A percentile compares a stretch with the other conserved stretches of the same genome.
These are phyloP conservation scores for Hesperophylax magnus DNA, from an alignment of 1,140 invertebrate genomes.

Conservation along the genomic window DNA sequence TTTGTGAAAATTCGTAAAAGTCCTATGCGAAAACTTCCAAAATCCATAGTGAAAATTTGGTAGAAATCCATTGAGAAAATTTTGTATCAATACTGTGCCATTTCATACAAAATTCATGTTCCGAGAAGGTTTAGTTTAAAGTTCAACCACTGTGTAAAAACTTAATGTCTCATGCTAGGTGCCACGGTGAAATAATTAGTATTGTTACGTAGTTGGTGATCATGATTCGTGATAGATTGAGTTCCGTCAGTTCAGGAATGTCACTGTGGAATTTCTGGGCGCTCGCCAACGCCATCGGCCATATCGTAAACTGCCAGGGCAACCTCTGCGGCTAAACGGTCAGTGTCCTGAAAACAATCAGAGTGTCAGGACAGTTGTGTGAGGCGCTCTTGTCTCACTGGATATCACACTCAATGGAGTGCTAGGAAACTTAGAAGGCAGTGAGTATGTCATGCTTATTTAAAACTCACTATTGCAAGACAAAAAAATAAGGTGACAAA, in stretches of 20 bases:
- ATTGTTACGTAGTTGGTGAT: background rate
- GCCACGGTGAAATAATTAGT: background rate
- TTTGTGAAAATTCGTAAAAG: no score
- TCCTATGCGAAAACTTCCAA: no score
- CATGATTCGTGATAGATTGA: background rate
- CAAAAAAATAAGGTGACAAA: no score
- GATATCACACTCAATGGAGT: no score
- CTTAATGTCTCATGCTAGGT: background rate
- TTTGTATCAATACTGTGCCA: background rate
- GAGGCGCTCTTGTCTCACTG: no score
- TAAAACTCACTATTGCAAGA: no score
- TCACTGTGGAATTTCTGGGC: constrained; percentile 64
- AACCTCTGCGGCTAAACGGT: constrained; percentile 84
- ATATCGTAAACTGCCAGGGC: constrained; percentile 80
- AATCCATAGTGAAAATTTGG: no score
- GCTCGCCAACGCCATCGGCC: constrained; percentile 80
- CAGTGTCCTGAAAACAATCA: constrained; percentile 70
- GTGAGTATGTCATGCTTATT: no score
- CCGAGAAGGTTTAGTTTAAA: background rate
- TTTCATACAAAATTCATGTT: background rate
- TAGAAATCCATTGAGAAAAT: background rate
- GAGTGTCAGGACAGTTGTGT: no score
- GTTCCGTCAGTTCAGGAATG: constrained; percentile 23
- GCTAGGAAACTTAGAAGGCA: no score
- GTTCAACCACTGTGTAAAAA: no score